Evolutionary conservation across 2,797 vertebrate species (phyloP), one percentile per base, ranked within the genome.

Genomic region (Zenarchopterus dispar): DNA sequence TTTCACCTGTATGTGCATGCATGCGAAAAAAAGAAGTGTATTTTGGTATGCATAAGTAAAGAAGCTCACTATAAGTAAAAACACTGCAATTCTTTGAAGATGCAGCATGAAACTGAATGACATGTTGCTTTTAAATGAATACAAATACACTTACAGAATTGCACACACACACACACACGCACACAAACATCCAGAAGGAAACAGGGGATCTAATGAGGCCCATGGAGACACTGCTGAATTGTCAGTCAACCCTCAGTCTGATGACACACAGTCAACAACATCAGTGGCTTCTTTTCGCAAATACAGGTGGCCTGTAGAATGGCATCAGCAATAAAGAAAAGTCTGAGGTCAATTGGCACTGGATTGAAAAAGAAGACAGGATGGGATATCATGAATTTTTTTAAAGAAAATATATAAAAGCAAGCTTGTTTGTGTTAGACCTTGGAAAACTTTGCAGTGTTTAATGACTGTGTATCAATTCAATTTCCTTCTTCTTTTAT

Each of bases 191-290:
- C 73, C 82, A 76, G 81, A 67, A 84, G 84, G 81, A 89, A 88
- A 66, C 67, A 75, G 76, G 82, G 81, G 86, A 90, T 92, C 89
- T 94, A 94, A 94, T 94, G 93, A 94, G 93, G 91, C 87, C 93
- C 93, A 45, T 87, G 81, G 93, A 94, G 93, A 93, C 90, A 52
- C 62, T 65, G 81, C 87, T 60, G 87, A 77, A 89, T 89, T 93
- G 93, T 94, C 93, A 93, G 90, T 94, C 92, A 94, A 82, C 66
- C 84, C 79, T 90, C 84, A 84, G 89, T 90, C 77, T 81, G 84
- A 91, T 94, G 93, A 93, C 93, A 92, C 64, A 66, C 80, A 86
- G 90, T 90, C 90, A 86, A 93, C 91, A 93, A 92, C 90, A 91
- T 92, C 92, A 91, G 82, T 89, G 88, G 88, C 86, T 86, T 84